A percentile compares a stretch with the other conserved stretches of the same genome.
phyloP scores from a whole-genome alignment of 2,797 vertebrate species.

The Oreochromis mossambicus region DNA sequence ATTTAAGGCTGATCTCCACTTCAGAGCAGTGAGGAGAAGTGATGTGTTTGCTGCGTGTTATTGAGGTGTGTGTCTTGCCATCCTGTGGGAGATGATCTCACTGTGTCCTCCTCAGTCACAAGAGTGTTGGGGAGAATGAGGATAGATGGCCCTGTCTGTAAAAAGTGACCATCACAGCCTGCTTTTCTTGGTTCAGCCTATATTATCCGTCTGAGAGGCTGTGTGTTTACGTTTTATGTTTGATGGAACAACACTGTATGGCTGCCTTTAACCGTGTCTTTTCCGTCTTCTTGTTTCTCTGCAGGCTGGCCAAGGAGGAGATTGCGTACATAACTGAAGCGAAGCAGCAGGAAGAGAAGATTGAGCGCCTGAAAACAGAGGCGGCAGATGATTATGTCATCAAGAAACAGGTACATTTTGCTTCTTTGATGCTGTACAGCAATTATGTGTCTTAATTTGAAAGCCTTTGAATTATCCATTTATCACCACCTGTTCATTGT shows the following conservation, averaged over 20 bases:
- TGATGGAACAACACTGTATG: slow-evolving; percentile 24
- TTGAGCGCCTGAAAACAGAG: slow-evolving; percentile 88
- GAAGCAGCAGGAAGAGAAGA: slow-evolving; percentile 89
- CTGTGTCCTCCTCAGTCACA: slow-evolving; percentile 38
- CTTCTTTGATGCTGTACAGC: not conserved
- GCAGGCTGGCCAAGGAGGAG: slow-evolving; percentile 91
- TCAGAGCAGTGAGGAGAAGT: slow-evolving; percentile 60
- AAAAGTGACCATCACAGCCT: slow-evolving; percentile 53
- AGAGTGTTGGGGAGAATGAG: slow-evolving; percentile 29
- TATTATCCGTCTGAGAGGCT: slow-evolving; percentile 39
- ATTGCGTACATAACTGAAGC: slow-evolving; percentile 87
- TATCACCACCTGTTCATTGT: not conserved
- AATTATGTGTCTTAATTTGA: not conserved
- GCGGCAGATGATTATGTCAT: slow-evolving; percentile 84
- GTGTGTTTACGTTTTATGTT: slow-evolving; percentile 20
- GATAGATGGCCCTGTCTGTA: slow-evolving; percentile 45
- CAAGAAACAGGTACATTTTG: slow-evolving; percentile 85
- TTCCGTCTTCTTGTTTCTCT: not conserved
- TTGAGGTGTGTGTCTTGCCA: slow-evolving; percentile 67
- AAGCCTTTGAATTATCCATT: not conserved
- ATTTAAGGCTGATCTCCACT: not conserved
- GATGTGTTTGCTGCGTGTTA: slow-evolving; percentile 69
- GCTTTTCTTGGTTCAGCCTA: slow-evolving; percentile 6
- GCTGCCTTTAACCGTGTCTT: not conserved
- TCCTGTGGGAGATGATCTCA: slow-evolving; percentile 61